Evolutionary conservation across 2,888 invertebrate species (phyloP).

Genomic region (Sinhomidia bicolor): DNA sequence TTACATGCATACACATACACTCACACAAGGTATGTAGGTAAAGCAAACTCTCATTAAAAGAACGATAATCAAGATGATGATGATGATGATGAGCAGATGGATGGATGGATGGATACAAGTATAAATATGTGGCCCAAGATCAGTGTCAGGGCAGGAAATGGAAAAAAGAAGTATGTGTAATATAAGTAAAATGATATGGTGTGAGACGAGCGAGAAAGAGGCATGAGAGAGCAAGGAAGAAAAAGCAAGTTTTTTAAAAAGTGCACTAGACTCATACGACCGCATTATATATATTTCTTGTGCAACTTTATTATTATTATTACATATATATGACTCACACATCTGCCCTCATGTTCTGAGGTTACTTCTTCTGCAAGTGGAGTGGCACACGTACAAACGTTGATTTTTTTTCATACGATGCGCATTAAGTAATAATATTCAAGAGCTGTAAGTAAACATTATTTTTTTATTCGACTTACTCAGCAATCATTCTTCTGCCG

Average conservation of each 20-base stretch:
- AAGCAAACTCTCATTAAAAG: constrained; percentile 22
- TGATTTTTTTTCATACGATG: background rate
- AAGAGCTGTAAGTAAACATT: too few species aligned
- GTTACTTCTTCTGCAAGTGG: background rate
- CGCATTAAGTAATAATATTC: background rate
- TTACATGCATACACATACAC: background rate
- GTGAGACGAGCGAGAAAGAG: background rate
- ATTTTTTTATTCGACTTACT: background rate
- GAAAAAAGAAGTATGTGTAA: too few species aligned
- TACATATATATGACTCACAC: constrained; percentile 32
- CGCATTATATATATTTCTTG: too few species aligned
- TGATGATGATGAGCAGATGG: constrained; percentile 58
- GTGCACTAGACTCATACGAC: background rate
- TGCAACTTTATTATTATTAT: background rate
- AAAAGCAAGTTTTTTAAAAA: constrained; percentile 61
- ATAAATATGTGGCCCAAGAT: constrained; percentile 69
- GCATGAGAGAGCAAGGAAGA: constrained; percentile 32
- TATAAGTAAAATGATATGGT: constrained; percentile 49
- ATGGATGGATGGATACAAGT: constrained; percentile 39
- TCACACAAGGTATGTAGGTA: background rate
- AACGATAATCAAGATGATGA: background rate
- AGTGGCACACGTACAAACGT: constrained; percentile 43
- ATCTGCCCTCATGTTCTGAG: constrained; percentile 3
- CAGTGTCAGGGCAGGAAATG: constrained; percentile 72
- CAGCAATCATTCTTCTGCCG: constrained; percentile 36